Evolutionary conservation across 2,888 invertebrate genomes (phyloP).

Genomic region (Leptothorax acervorum): DNA sequence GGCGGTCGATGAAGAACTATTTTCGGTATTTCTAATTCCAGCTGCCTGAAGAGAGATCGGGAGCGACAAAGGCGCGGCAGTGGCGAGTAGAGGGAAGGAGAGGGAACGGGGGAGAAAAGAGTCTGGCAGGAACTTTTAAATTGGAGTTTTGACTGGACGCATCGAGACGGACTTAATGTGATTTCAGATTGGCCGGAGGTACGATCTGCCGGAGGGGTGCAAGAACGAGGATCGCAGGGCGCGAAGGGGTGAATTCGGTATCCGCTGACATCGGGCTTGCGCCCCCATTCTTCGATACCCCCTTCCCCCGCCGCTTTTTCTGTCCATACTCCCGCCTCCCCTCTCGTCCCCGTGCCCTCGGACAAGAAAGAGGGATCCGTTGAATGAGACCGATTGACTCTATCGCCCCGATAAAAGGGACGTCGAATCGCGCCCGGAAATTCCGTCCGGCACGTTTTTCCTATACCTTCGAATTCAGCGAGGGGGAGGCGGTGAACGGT

Average conservation of each 20-base stretch:
- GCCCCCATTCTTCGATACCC: slow-evolving; percentile 59
- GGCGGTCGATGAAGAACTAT: slow-evolving; percentile 73
- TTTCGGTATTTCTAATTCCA: slow-evolving; percentile 78
- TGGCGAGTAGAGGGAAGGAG: slow-evolving; percentile 28
- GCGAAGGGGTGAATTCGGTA: slow-evolving; percentile 64
- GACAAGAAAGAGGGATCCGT: slow-evolving; percentile 70
- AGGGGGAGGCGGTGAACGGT: slow-evolving; percentile 1
- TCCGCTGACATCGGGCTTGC: slow-evolving; percentile 65
- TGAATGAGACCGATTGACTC: slow-evolving; percentile 78
- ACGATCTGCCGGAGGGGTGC: slow-evolving; percentile 47
- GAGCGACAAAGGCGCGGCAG: slow-evolving; percentile 46
- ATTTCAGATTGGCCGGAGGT: slow-evolving; percentile 80
- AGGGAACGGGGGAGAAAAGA: slow-evolving; percentile 38
- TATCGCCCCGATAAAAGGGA: slow-evolving; percentile 74
- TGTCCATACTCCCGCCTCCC: slow-evolving; percentile 16
- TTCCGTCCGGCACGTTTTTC: slow-evolving; percentile 69
- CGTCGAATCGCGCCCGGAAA: slow-evolving; percentile 73
- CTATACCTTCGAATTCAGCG: slow-evolving; percentile 42
- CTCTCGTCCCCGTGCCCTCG: slow-evolving; percentile 47
- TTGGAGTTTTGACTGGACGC: slow-evolving; percentile 83
- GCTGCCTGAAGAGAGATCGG: slow-evolving; percentile 46
- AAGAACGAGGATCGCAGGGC: slow-evolving; percentile 61
- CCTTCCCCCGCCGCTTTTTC: slow-evolving; percentile 6
- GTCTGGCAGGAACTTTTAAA: slow-evolving; percentile 81
- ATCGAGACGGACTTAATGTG: slow-evolving; percentile 82